phyloP scores from a whole-genome alignment of 2,888 invertebrate species.

The Polydrusus pterygomalis region DNA sequence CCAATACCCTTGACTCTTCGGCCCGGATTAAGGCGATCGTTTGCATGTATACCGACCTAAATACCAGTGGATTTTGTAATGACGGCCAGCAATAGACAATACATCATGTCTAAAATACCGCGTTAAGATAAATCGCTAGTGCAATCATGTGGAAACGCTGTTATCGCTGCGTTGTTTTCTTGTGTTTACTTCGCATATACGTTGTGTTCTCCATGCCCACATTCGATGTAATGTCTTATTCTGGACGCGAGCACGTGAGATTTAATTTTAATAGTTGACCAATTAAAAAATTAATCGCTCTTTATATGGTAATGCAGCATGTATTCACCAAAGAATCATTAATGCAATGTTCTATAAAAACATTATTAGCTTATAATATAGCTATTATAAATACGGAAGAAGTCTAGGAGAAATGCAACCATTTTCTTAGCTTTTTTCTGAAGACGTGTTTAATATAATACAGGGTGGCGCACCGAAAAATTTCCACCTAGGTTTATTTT shows the following conservation, averaged over 20 bases:
- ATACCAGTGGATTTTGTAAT: constrained; percentile 71
- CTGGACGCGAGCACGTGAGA: constrained; percentile 23
- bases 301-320: constrained; percentile 10
- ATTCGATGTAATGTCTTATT: constrained; percentile 51
- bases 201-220: constrained; percentile 44
- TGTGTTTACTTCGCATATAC: constrained; percentile 48
- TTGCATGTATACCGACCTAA: constrained; percentile 65
- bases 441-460: too few species aligned
- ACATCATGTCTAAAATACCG: constrained; percentile 70
- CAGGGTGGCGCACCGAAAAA: too few species aligned
- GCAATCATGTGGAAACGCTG: constrained; percentile 70
- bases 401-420: not conserved
- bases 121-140: constrained; percentile 70
- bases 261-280: constrained; percentile 10
- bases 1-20: constrained; percentile 46
- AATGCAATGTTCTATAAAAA: not conserved
- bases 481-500: too few species aligned
- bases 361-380: not conserved
- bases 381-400: not conserved
- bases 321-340: not conserved
- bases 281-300: not conserved
- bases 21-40: constrained; percentile 47
- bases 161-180: constrained; percentile 50
- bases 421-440: too few species aligned
- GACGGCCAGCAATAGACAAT: constrained; percentile 70